Evolutionary conservation across 2,888 invertebrate genomes (phyloP), one percentile per base, ranked within the genome.

Genomic region (Andrena marginata): DNA sequence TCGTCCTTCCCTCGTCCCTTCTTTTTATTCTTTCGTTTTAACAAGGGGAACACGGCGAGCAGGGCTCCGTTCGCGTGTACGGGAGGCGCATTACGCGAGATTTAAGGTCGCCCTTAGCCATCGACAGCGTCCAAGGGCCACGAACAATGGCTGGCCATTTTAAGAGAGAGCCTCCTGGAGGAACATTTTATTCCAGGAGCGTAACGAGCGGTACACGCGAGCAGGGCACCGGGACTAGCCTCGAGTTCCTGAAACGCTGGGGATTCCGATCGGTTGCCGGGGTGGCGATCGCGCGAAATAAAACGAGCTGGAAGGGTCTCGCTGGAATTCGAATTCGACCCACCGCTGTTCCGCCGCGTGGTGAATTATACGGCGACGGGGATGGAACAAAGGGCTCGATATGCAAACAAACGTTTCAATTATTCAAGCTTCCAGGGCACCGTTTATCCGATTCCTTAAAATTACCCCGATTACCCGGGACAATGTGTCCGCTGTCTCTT

Each of bases 81-180:
- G 77, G 74, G 79, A 77, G 81, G 79, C 82, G 82, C 87, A 89
- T 90, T 89, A 89, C 86, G 84, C 85, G 87, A 89, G 90, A 91
- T 90, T 91, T 89, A 86, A 89, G 85, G 85, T 87, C 80, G 84
- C 87, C 84, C 82, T 87, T 82, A 80, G 77, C 85, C 84, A 85
- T 85, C 86, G 86, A 85, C 86, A 80, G 80, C 75, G 82, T 75
- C 71, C 73, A 64, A 81, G 78, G 70, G 68, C 82, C 80, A 26
- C 78, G 71, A 88, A 88, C 88, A 88, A 88, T 89, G 87, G 79
- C 79, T 78, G 82, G 64, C 86, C 80, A 77, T 79, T 89, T 89
- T 88, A 85, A 84, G 78, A 80, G 79, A 79, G 72, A 49, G 71
- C 63, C 75, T 84, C 69, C 69, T 42, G 70, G 51, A 59, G 69